A percentile compares a stretch with the other conserved stretches of the same genome.
Evolutionary conservation across 2,797 vertebrate genomes (phyloP).

Genomic region (Anas bernieri): DNA sequence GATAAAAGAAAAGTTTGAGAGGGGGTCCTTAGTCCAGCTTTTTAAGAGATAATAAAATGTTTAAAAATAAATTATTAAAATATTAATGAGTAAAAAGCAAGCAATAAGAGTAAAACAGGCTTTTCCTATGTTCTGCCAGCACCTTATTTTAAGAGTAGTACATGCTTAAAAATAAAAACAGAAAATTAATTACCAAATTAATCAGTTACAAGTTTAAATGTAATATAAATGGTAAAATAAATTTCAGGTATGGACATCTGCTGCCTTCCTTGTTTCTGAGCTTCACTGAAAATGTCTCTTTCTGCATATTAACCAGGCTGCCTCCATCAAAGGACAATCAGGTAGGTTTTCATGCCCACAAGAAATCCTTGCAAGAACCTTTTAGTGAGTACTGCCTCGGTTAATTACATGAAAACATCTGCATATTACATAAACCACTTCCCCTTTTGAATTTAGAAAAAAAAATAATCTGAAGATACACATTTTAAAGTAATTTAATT

Average conservation of each 20-base stretch:
- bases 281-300: background rate
- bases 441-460: background rate
- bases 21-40: background rate
- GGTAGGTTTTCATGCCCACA: background rate
- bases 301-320: background rate
- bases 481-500: background rate
- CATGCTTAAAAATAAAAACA: background rate
- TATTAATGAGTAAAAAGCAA: background rate
- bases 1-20: background rate
- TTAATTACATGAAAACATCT: background rate
- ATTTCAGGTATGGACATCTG: background rate
- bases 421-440: background rate
- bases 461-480: background rate
- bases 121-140: background rate
- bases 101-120: background rate
- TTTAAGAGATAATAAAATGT: background rate
- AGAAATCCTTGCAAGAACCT: background rate
- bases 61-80: background rate
- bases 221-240: background rate
- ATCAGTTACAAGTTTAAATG: background rate
- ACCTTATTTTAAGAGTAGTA: background rate
- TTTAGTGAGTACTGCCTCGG: background rate
- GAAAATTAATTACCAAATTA: background rate
- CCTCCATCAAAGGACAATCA: background rate
- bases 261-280: background rate